Conservation (phyloP, 1,140 invertebrate species). For the Rhynchophorus ferrugineus region DNA sequence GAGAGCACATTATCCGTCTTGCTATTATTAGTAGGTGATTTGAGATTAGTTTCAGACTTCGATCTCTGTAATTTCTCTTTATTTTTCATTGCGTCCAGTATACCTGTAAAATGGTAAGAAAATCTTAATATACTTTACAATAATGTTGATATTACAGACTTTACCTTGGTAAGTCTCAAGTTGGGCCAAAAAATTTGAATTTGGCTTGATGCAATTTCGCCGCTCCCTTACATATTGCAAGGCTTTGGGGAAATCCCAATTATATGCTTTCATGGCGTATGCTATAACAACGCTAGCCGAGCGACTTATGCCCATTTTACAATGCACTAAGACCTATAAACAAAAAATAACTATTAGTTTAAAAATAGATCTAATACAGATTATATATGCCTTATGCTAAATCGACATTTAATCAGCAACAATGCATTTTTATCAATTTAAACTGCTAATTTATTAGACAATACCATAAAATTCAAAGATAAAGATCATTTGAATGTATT, state of each 20-base stretch:
- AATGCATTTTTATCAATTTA: too few species aligned
- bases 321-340: constrained; percentile 87
- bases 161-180: constrained; percentile 84
- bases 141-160: not conserved
- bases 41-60: constrained; percentile 87
- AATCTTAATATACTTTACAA: not conserved
- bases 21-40: constrained; percentile 52
- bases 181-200: constrained; percentile 88
- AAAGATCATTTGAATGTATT: too few species aligned
- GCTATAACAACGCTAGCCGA: constrained; percentile 97
- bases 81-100: constrained; percentile 92
- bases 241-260: constrained; percentile 85
- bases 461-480: not conserved
- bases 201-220: constrained; percentile 90
- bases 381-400: too few species aligned
- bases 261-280: constrained; percentile 95
- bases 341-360: too few species aligned
- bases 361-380: too few species aligned
- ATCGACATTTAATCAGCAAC: too few species aligned
- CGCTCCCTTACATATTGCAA: constrained; percentile 84
- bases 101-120: constrained; percentile 43
- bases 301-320: constrained; percentile 97
- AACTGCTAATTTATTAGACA: not conserved
- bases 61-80: constrained; percentile 84
- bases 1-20: constrained; percentile 38